These are phyloP conservation scores for Hippocampus mohnikei DNA, from an alignment of 2,113 vertebrate species.

Conservation along the genomic window DNA sequence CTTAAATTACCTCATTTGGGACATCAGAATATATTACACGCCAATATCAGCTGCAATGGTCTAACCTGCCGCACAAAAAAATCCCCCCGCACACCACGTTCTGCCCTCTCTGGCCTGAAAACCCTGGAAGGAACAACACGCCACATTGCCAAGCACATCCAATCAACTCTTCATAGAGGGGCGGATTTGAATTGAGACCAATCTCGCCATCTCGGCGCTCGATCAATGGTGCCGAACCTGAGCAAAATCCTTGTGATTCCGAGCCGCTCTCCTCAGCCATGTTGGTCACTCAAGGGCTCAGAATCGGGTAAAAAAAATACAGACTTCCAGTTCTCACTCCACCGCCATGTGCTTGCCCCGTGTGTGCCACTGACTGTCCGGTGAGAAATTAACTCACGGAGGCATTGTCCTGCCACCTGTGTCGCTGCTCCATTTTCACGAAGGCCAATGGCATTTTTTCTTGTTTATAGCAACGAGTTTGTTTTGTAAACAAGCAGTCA, in stretches of 20 bases:
- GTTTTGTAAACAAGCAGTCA: conserved; percentile 36
- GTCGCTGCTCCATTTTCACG: conserved; percentile 42
- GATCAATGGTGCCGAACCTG: conserved; percentile 52
- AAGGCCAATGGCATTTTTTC: conserved; percentile 44
- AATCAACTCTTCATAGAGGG: conserved; percentile 64
- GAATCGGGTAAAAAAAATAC: conserved; percentile 17
- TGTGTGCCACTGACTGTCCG: conserved; percentile 34
- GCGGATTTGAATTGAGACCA: conserved; percentile 20
- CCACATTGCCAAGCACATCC: conserved; percentile 42
- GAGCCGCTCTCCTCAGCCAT: neutral
- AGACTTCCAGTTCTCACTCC: conserved; percentile 40
- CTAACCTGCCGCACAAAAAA: neutral
- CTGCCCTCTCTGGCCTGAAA: conserved; percentile 54
- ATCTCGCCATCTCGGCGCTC: conserved; percentile 60
- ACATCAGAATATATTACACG: conserved; percentile 23
- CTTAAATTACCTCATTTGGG: conserved; percentile 38
- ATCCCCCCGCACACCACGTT: conserved; percentile 4
- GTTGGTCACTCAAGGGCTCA: neutral
- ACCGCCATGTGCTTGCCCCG: conserved; percentile 37
- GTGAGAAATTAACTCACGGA: conserved; percentile 21
- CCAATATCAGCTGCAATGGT: conserved; percentile 22
- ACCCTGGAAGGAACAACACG: conserved; percentile 60
- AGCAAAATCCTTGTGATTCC: conserved; percentile 33
- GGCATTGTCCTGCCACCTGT: conserved; percentile 56
- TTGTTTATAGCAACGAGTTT: conserved; percentile 32